Percentiles rank a stretch among this genome's conserved stretches.
These are phyloP conservation scores for Drosophila anceps DNA, from an alignment of 2,888 invertebrate species.

Conservation along the genomic window DNA sequence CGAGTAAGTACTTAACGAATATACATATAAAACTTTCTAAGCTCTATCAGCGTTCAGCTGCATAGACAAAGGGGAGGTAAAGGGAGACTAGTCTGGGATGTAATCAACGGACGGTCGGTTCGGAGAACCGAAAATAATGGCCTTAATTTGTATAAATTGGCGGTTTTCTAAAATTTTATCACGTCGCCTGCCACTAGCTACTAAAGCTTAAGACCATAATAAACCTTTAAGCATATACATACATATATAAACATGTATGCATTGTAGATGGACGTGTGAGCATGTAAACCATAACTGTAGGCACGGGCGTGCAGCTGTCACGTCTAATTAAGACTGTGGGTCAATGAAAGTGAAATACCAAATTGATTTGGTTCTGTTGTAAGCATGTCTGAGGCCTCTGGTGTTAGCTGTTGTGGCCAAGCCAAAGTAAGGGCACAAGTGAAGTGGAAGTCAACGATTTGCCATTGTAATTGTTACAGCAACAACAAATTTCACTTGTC, in stretches of 20 bases:
- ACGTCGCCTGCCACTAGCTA: slow-evolving; percentile 64
- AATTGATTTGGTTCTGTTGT: slow-evolving; percentile 39
- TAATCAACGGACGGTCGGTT: slow-evolving; percentile 46
- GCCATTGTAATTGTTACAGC: slow-evolving; percentile 49
- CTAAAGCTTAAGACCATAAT: slow-evolving; percentile 41
- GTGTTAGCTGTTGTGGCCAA: neutral
- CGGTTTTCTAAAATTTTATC: slow-evolving; percentile 80
- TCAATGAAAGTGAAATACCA: slow-evolving; percentile 76
- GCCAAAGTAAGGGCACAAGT: too few species aligned
- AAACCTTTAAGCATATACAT: neutral
- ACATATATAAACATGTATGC: slow-evolving; percentile 4
- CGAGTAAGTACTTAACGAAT: slow-evolving; percentile 25
- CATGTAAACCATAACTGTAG: slow-evolving; percentile 30
- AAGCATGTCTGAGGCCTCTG: slow-evolving; percentile 4
- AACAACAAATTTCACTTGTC: slow-evolving; percentile 69
- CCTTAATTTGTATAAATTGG: slow-evolving; percentile 75
- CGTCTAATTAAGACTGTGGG: slow-evolving; percentile 56
- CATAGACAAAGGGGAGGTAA: neutral
- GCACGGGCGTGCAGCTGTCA: slow-evolving; percentile 10
- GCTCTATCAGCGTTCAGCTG: slow-evolving; percentile 31
- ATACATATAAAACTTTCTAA: slow-evolving; percentile 63
- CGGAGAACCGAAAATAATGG: slow-evolving; percentile 58
- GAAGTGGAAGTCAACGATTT: slow-evolving; percentile 64
- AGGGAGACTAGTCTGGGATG: slow-evolving; percentile 22
- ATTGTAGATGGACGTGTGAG: neutral